A percentile compares a stretch with the other conserved stretches of the same genome.
These are phyloP conservation scores for Nesidiocoris tenuis DNA, from an alignment of 2,888 invertebrate genomes.

Conservation along the genomic window DNA sequence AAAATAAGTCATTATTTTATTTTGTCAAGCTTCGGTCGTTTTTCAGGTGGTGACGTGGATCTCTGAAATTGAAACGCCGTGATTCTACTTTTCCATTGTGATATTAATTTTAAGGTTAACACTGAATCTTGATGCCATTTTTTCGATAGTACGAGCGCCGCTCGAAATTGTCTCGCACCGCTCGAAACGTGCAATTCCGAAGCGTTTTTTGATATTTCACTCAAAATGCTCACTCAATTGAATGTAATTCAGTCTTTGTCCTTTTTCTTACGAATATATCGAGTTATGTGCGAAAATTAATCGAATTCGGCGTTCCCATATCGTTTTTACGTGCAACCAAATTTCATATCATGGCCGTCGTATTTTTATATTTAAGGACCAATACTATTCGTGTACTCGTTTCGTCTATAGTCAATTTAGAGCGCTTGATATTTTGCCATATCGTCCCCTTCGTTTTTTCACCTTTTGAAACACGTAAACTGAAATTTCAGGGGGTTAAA, in stretches of 20 bases:
- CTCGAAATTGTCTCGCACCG: no score
- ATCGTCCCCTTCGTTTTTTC: no score
- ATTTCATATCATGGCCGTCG: not conserved
- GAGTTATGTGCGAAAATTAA: not conserved
- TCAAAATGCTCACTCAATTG: not conserved
- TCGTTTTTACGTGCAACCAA: not conserved
- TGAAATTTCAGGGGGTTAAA: no score
- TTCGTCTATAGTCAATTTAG: not conserved
- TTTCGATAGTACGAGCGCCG: no score
- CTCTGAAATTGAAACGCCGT: not conserved
- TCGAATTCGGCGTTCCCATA: not conserved
- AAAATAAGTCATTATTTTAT: no score
- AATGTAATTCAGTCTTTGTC: not conserved
- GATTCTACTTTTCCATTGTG: not conserved
- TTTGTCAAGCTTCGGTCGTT: no score
- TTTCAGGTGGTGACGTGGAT: constrained; percentile 1
- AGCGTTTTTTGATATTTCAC: not conserved
- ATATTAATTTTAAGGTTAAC: not conserved
- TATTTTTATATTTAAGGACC: not conserved
- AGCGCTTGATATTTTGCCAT: not conserved
- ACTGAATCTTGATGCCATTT: not conserved
- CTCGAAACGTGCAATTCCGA: not conserved
- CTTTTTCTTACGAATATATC: not conserved
- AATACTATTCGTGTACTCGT: not conserved
- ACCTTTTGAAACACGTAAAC: no score